These are phyloP conservation scores for Ursus arctos DNA, from an alignment of 2,113 vertebrate species.

Conservation along the genomic window DNA sequence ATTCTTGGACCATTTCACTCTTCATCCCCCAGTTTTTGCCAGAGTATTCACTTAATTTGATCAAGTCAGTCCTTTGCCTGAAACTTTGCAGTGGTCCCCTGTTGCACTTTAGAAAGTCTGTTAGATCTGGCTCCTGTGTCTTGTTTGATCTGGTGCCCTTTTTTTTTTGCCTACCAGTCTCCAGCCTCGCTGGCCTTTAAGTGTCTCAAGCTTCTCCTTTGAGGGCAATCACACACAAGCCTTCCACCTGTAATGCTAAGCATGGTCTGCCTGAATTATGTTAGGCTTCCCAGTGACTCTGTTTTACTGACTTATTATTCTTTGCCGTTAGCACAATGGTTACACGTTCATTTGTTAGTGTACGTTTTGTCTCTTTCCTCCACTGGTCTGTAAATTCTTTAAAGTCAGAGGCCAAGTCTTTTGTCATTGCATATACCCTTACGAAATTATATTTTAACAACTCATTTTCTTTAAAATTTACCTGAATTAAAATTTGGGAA, in stretches of 20 bases:
- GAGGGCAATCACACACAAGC: neutral
- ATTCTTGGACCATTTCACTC: neutral
- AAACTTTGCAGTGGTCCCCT: neutral
- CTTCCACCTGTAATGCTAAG: neutral
- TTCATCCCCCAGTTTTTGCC: neutral
- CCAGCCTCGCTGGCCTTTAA: neutral
- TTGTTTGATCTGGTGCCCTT: neutral
- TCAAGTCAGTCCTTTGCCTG: neutral
- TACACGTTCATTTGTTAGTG: neutral
- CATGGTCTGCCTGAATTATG: neutral
- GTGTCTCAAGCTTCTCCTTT: neutral
- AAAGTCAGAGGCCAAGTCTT: neutral
- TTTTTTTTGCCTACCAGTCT: neutral
- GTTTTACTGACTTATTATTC: neutral
- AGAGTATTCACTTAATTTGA: neutral
- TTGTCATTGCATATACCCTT: neutral
- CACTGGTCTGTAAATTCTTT: neutral
- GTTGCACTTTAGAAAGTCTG: neutral
- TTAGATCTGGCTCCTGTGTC: neutral
- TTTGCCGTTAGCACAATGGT: conserved; percentile 46
- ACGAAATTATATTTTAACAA: neutral
- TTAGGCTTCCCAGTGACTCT: neutral
- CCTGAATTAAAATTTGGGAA: neutral
- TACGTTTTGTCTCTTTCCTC: neutral
- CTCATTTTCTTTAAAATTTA: conserved; percentile 19